Evolutionary conservation across 2,113 vertebrate genomes (phyloP).

Genomic region (Strigops habroptila): DNA sequence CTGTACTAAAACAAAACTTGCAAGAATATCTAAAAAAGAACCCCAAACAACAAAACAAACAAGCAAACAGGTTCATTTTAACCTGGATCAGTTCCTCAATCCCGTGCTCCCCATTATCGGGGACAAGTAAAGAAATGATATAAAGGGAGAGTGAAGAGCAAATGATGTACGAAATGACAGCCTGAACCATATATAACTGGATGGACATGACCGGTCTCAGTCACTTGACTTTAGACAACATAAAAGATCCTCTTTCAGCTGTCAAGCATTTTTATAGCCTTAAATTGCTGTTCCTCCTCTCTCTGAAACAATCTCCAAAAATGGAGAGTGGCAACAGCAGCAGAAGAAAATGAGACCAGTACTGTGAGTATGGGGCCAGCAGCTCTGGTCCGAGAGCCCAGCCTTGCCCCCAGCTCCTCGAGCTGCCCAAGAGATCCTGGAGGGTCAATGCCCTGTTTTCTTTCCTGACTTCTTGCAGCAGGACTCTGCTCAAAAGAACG

Average conservation of each 20-base stretch:
- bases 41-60: background rate
- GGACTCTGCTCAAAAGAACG: background rate
- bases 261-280: background rate
- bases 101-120: background rate
- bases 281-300: background rate
- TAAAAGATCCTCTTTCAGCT: background rate
- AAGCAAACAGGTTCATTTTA: background rate
- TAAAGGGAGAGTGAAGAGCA: background rate
- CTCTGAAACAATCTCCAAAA: background rate
- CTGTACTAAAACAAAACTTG: background rate
- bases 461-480: background rate
- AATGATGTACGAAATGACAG: background rate
- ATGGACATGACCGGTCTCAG: background rate
- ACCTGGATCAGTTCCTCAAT: background rate
- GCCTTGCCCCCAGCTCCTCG: background rate
- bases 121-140: background rate
- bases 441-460: background rate
- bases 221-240: background rate
- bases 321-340: background rate
- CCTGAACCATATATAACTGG: background rate
- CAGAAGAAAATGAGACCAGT: background rate
- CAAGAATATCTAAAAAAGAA: background rate
- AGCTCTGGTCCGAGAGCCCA: rapidly evolving
- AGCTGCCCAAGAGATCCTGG: background rate
- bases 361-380: background rate